Conservation (phyloP, 2,113 vertebrate species). For the western clawed frog (Xenopus tropicalis) region UCB_Xtro_10.0 CM004451.2:71063501-71064000, state of each 20-base stretch:
- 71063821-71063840: conserved; percentile 61
- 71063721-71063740: conserved; percentile 74
- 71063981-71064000: too few species aligned
- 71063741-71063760: conserved; percentile 70
- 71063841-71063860: conserved; percentile 48
- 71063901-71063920: too few species aligned
- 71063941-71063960: too few species aligned
- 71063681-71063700: conserved; percentile 97
- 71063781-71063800: conserved; percentile 90
- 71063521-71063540: conserved; percentile 93
- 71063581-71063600: conserved; percentile 89
- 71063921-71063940: too few species aligned
- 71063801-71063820: conserved; percentile 69
- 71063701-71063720: conserved; percentile 75
- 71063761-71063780: conserved; percentile 79
- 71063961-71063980: too few species aligned
- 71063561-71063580: conserved; percentile 90
- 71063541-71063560: conserved; percentile 89
- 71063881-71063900: too few species aligned
- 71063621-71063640: conserved; percentile 81
- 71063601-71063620: conserved; percentile 82
- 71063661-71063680: conserved; percentile 91
- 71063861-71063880: too few species aligned
- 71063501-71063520: conserved; percentile 81
- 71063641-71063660: conserved; percentile 85